These are phyloP conservation scores for Parotocinclus haroldoi DNA, from an alignment of 2,797 vertebrate genomes.

Conservation along the genomic window DNA sequence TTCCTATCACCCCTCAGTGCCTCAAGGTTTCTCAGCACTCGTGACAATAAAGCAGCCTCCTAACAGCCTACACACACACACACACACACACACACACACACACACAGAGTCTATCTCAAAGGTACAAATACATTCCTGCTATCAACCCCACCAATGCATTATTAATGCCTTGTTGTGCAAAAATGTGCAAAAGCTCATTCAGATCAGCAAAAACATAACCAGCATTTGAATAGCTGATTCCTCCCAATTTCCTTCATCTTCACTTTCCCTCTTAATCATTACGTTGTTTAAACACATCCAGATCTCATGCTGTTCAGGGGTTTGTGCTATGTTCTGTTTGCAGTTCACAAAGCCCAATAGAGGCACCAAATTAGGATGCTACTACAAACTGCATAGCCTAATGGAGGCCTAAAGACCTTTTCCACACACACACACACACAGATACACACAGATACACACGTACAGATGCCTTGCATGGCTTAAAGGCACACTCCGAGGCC, in stretches of 20 bases:
- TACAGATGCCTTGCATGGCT: constrained; percentile 7
- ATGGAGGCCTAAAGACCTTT: background rate
- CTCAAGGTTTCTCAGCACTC: constrained; percentile 19
- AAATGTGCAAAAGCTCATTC: constrained; percentile 23
- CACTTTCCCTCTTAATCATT: constrained; percentile 5
- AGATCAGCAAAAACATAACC: background rate
- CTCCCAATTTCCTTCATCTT: background rate
- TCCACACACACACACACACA: constrained; percentile 9
- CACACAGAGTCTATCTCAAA: constrained; percentile 14
- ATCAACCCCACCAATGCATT: constrained; percentile 21
- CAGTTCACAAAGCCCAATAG: background rate
- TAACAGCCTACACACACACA: constrained; percentile 6
- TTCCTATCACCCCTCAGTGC: constrained; percentile 18
- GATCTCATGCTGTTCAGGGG: constrained; percentile 13
- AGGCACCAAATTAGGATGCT: constrained; percentile 14
- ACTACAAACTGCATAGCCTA: constrained; percentile 1
- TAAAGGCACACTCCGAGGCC: background rate
- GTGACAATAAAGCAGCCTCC: constrained; percentile 33
- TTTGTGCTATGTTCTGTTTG: constrained; percentile 7
- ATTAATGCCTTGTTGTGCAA: constrained; percentile 29
- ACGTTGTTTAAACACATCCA: background rate
- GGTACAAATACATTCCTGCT: background rate
- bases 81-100: constrained; percentile 25
- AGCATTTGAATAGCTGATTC: constrained; percentile 1
- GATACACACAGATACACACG: constrained; percentile 16